phyloP scores from a whole-genome alignment of 2,888 invertebrate genomes.

The Eupithecia abbreviata region DNA sequence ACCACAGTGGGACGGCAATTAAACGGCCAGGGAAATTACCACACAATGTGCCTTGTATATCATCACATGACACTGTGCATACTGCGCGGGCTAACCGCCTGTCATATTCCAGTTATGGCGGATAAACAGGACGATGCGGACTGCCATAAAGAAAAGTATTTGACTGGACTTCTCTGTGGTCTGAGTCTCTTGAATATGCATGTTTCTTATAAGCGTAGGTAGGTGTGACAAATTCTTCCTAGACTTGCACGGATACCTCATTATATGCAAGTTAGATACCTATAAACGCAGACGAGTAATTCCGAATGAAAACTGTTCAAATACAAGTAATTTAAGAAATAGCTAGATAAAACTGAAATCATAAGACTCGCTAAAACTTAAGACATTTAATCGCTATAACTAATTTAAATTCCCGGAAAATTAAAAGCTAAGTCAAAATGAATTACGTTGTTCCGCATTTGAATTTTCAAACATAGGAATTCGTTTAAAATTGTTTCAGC shows the following conservation, averaged over 20 bases:
- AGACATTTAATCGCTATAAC: conserved; percentile 15
- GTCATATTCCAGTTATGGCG: conserved; percentile 65
- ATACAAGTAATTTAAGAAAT: background rate
- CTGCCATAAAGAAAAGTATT: conserved; percentile 4
- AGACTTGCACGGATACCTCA: background rate
- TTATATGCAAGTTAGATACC: background rate
- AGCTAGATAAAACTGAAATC: background rate
- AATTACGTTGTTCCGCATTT: conserved; percentile 54
- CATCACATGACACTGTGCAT: conserved; percentile 72
- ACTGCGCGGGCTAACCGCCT: conserved; percentile 59
- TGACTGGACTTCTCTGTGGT: background rate
- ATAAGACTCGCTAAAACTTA: conserved; percentile 3
- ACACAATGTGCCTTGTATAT: conserved; percentile 81
- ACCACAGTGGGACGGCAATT: conserved; percentile 78
- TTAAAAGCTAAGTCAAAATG: conserved; percentile 41
- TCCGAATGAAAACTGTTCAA: background rate
- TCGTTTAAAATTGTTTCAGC: conserved; percentile 56
- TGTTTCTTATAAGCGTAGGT: background rate
- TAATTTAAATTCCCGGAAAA: conserved; percentile 23
- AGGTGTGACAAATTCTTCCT: background rate
- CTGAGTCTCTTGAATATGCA: conserved; percentile 2
- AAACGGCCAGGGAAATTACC: conserved; percentile 77
- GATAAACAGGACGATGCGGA: conserved; percentile 52
- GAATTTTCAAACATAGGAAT: conserved; percentile 56
- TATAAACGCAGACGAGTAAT: background rate